Evolutionary conservation across 1,140 invertebrate species (phyloP), one percentile per base, ranked within the genome.

Genomic region (Drosophila bocki): DNA sequence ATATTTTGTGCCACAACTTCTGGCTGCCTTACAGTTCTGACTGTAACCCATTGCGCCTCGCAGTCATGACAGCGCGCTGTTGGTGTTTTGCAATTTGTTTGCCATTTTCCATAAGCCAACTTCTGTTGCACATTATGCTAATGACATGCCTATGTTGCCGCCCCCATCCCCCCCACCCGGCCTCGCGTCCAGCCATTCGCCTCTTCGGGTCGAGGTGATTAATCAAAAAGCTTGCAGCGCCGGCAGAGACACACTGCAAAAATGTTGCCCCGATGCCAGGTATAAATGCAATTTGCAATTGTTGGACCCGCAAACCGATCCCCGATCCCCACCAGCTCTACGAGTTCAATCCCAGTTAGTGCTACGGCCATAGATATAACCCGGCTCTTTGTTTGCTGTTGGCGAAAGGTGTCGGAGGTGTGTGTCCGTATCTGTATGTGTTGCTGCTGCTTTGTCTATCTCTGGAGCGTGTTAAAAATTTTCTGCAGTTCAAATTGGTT

Each of bases 41-140:
- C 17, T 32, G 26, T 4, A 35, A 37, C 12, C 32, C 22, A 57
- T 17, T 15, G 35, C 26, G 29, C 26, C 26, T 33, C 17, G 42
- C 29, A 44, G 47, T 32, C 59, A 50, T 57, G 65, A 69, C 65
- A 75, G 75, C 70, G 75, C 75, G 35, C 82, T 76, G 79, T 79
- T 87, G 82, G 69, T 56, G 41, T 82, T 78, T 82, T 70, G 82
- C 82, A 85, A 86, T 85, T 82, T 86, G 79, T 87, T 86, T 79
- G 75, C 69, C 83, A 86, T 86, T 86, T 86, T 82, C 70, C 79
- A 79, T 72, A 79, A 57, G 62, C 42, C 75, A 82, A 87, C 75
- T 86, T 86, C 79, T 76, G 83, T 87, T 87, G 83, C 83, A 87
- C 79, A 86, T 86, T 86, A 87, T 86, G 82, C 83, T 86, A 86